A percentile compares a stretch with the other conserved stretches of the same genome.
These are phyloP conservation scores for Discoglossus pictus DNA, from an alignment of 2,797 vertebrate species.

Conservation along the genomic window DNA sequence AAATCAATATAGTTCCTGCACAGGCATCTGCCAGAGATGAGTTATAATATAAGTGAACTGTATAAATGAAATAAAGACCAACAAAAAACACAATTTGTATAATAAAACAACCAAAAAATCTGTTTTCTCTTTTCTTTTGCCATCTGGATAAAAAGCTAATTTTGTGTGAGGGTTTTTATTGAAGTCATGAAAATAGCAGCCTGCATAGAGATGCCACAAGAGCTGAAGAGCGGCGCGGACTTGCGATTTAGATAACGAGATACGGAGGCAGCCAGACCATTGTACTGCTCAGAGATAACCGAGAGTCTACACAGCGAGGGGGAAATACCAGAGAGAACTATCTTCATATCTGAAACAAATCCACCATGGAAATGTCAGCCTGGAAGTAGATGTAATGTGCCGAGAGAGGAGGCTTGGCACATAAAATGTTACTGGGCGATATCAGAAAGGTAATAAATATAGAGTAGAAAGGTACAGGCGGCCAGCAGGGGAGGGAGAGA, in stretches of 20 bases:
- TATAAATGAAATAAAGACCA: slow-evolving; percentile 11
- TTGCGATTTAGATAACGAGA: slow-evolving; percentile 45
- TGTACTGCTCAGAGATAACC: slow-evolving; percentile 24
- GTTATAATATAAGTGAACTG: neutral
- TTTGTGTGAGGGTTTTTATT: slow-evolving; percentile 32
- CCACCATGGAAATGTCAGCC: slow-evolving; percentile 5
- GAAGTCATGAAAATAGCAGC: slow-evolving; percentile 24
- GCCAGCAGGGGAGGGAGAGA: no score
- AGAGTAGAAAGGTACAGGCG: neutral
- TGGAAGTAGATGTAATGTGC: neutral
- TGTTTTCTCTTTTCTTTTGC: neutral
- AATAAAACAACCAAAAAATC: no score
- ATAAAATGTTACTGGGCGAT: slow-evolving; percentile 8
- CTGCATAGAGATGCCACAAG: slow-evolving; percentile 33
- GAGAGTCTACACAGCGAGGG: slow-evolving; percentile 9
- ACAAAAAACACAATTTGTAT: neutral
- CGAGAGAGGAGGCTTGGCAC: no score
- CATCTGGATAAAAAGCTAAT: slow-evolving; percentile 40
- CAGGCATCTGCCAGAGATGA: neutral
- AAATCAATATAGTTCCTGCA: neutral
- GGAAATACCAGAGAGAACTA: neutral
- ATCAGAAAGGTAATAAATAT: slow-evolving; percentile 4
- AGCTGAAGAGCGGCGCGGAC: slow-evolving; percentile 41
- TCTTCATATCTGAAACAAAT: slow-evolving; percentile 28
- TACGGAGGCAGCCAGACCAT: slow-evolving; percentile 32